These are phyloP conservation scores for Montipora capricornis DNA, from an alignment of 64 coral and sea anemone genomes.

Conservation along the genomic window DNA sequence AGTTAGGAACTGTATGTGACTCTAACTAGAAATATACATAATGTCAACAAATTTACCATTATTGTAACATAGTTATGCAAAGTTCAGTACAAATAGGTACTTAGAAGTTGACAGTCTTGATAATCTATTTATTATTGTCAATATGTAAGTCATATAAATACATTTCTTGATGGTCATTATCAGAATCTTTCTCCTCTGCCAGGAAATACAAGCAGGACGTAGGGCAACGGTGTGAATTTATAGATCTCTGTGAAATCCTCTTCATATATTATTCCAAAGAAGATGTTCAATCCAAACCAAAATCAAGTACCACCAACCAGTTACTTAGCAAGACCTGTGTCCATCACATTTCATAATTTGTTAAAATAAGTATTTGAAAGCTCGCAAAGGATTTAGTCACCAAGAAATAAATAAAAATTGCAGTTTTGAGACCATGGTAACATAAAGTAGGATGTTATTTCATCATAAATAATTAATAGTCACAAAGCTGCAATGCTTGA, in stretches of 20 bases:
- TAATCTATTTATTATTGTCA: not conserved
- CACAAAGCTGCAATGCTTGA: not conserved
- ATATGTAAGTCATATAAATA: conserved; percentile 13
- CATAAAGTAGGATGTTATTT: conserved; percentile 20
- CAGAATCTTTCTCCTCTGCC: conserved; percentile 67
- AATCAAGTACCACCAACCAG: not conserved
- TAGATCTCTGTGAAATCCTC: conserved; percentile 35
- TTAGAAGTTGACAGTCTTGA: not conserved
- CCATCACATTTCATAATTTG: not conserved
- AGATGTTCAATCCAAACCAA: too few relatives aligned
- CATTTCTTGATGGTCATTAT: conserved; percentile 44
- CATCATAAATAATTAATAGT: conserved; percentile 25
- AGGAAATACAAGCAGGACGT: conserved; percentile 89
- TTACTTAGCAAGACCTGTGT: not conserved
- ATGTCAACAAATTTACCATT: not conserved
- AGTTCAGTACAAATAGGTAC: not conserved
- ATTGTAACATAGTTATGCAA: not conserved
- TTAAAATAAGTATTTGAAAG: conserved; percentile 1
- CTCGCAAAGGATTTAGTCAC: conserved; percentile 36
- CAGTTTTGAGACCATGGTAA: conserved; percentile 54
- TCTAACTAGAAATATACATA: too few relatives aligned
- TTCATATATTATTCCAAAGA: conserved; percentile 71
- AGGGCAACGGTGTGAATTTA: conserved; percentile 8
- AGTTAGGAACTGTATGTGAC: not conserved
- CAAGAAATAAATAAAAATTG: not conserved